Evolutionary conservation across 1,140 invertebrate species (phyloP).

Genomic region (Notospermus geniculatus): DNA sequence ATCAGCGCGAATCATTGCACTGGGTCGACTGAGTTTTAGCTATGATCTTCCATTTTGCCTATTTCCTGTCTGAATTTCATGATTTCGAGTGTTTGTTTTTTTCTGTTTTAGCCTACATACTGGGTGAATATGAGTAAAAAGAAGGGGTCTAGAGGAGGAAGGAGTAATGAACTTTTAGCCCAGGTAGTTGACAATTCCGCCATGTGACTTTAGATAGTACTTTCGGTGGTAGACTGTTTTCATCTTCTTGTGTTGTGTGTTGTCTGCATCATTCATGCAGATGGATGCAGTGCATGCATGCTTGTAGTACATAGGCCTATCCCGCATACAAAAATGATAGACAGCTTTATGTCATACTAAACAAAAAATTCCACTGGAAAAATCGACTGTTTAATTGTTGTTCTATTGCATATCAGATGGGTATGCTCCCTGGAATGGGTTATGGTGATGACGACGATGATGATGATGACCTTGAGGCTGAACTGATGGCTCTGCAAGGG

Average conservation of each 20-base stretch:
- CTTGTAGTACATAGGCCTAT: too few relatives aligned
- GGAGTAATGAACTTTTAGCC: not conserved
- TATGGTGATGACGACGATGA: constrained; percentile 42
- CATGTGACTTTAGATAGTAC: not conserved
- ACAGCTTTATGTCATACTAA: too few relatives aligned
- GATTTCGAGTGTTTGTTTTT: too few relatives aligned
- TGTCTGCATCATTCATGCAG: too few relatives aligned
- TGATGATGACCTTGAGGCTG: constrained; percentile 77
- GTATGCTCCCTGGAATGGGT: constrained; percentile 37
- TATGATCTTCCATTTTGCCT: too few relatives aligned
- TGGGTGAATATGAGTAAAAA: too few relatives aligned
- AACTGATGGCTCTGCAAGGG: constrained; percentile 73
- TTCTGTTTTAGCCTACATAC: too few relatives aligned
- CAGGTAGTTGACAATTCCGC: constrained; percentile 4
- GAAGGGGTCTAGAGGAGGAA: not conserved
- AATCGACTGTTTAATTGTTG: not conserved
- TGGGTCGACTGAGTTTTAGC: too few relatives aligned
- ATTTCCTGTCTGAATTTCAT: too few relatives aligned
- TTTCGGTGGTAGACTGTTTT: not conserved
- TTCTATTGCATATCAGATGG: constrained; percentile 11
- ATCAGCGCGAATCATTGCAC: too few relatives aligned
- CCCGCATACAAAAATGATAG: too few relatives aligned
- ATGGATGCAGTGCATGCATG: too few relatives aligned
- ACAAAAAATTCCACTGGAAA: not conserved
- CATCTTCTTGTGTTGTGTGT: not conserved